Evolutionary conservation across 2,113 vertebrate genomes (phyloP).

Genomic region (Oncorhynchus clarkii): DNA sequence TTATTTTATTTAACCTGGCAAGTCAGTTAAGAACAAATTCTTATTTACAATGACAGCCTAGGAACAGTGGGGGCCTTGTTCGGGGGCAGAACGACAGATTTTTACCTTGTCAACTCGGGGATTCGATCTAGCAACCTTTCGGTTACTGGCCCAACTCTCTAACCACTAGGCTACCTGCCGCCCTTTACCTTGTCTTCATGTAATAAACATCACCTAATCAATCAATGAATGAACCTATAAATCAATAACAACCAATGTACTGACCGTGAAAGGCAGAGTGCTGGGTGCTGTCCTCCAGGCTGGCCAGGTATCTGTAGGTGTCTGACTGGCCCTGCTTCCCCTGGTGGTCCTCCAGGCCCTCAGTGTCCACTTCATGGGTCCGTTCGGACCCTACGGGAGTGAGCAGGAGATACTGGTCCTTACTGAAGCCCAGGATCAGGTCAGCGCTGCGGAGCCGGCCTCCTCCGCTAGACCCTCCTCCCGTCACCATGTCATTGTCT

Average conservation of each 20-base stretch:
- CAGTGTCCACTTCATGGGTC: conserved; percentile 49
- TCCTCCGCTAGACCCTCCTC: conserved; percentile 55
- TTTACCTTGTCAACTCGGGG: no score
- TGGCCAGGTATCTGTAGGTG: conserved; percentile 61
- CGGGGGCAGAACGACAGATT: no score
- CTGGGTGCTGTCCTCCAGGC: conserved; percentile 52
- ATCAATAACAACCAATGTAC: conserved; percentile 15
- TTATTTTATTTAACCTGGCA: no score
- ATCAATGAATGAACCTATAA: no score
- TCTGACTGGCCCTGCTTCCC: conserved; percentile 43
- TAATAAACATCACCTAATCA: no score
- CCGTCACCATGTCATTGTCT: conserved; percentile 74
- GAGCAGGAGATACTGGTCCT: conserved; percentile 75
- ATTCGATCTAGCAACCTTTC: no score
- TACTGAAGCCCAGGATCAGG: conserved; percentile 78
- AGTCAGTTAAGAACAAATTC: no score
- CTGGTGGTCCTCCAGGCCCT: conserved; percentile 40
- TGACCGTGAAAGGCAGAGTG: conserved; percentile 68
- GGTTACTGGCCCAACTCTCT: no score
- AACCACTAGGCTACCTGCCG: no score
- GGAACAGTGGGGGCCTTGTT: no score
- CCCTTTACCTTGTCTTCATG: no score
- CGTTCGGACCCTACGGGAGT: conserved; percentile 49
- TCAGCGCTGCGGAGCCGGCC: conserved; percentile 77
- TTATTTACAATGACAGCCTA: no score